Conservation (phyloP, 2,888 invertebrate species). For the Synanthedon andrenaeformis region DNA sequence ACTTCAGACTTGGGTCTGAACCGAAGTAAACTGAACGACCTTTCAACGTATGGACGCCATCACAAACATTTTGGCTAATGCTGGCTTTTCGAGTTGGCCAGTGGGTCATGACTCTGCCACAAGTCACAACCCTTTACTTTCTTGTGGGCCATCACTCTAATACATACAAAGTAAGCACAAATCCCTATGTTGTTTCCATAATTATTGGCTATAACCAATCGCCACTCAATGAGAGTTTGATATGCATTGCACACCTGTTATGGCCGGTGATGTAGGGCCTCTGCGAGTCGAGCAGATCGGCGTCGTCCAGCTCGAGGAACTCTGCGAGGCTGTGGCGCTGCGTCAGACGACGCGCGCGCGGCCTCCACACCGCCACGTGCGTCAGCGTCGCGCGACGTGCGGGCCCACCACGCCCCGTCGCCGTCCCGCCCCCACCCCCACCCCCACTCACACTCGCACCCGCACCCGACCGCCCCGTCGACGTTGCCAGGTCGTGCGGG, state of each 20-base stretch:
- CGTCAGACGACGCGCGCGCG: constrained; percentile 65
- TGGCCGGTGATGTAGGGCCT: constrained; percentile 91
- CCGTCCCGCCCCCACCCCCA: constrained; percentile 73
- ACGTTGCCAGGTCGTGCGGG: constrained; percentile 88
- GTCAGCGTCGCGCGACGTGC: constrained; percentile 82
- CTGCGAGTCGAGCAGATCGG: constrained; percentile 80
- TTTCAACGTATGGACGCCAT: too few relatives aligned
- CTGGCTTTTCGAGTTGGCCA: too few relatives aligned
- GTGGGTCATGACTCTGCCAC: too few relatives aligned
- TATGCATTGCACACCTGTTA: constrained; percentile 71
- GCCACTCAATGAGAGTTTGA: too few relatives aligned
- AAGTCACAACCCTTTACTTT: too few relatives aligned
- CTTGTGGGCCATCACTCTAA: too few relatives aligned
- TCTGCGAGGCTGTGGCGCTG: constrained; percentile 83
- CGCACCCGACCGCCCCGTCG: constrained; percentile 77
- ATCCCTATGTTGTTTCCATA: too few relatives aligned
- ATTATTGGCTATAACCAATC: too few relatives aligned
- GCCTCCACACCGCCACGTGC: constrained; percentile 82
- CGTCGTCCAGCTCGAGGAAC: constrained; percentile 89
- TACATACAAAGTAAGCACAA: too few relatives aligned
- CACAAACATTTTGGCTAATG: too few relatives aligned
- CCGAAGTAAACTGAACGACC: too few relatives aligned
- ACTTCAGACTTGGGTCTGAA: too few relatives aligned
- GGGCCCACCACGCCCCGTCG: constrained; percentile 81
- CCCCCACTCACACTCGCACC: constrained; percentile 68